Percentiles rank a stretch among this genome's conserved stretches.
These are phyloP conservation scores for Drosophila bunnanda DNA, from an alignment of 2,888 invertebrate species.

Conservation along the genomic window DNA sequence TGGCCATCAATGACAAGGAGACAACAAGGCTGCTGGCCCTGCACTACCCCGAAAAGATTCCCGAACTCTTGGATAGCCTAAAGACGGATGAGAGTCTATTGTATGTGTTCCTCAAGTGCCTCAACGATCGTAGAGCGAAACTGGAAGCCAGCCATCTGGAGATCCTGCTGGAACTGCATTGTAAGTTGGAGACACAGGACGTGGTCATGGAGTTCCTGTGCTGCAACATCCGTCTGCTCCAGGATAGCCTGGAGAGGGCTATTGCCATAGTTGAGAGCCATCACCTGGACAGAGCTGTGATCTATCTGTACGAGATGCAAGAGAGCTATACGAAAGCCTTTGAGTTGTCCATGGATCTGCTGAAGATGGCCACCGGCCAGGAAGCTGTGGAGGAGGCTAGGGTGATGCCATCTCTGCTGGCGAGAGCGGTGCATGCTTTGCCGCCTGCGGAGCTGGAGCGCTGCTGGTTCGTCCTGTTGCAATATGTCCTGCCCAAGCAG, in stretches of 20 bases:
- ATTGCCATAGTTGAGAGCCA: conserved; percentile 88
- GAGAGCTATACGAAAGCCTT: conserved; percentile 91
- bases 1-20: conserved; percentile 87
- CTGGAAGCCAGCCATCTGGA: conserved; percentile 86
- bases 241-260: conserved; percentile 88
- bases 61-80: conserved; percentile 83
- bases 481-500: conserved; percentile 84
- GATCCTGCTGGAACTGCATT: conserved; percentile 88
- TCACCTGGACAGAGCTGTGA: conserved; percentile 88
- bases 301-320: conserved; percentile 90
- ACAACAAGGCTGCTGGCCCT: conserved; percentile 88
- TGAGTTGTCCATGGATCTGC: conserved; percentile 86
- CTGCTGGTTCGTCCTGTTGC: conserved; percentile 86
- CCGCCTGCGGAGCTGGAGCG: conserved; percentile 84
- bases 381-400: conserved; percentile 62
- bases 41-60: conserved; percentile 85
- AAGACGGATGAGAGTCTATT: conserved; percentile 72
- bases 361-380: conserved; percentile 69
- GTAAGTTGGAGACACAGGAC: conserved; percentile 85
- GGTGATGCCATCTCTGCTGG: conserved; percentile 57
- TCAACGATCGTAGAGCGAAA: conserved; percentile 85
- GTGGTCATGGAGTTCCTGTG: conserved; percentile 86
- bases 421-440: conserved; percentile 85
- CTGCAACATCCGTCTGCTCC: conserved; percentile 80
- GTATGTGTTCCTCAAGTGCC: conserved; percentile 87